Conservation (phyloP, 2,888 invertebrate species). For the Germaria angustata region DNA sequence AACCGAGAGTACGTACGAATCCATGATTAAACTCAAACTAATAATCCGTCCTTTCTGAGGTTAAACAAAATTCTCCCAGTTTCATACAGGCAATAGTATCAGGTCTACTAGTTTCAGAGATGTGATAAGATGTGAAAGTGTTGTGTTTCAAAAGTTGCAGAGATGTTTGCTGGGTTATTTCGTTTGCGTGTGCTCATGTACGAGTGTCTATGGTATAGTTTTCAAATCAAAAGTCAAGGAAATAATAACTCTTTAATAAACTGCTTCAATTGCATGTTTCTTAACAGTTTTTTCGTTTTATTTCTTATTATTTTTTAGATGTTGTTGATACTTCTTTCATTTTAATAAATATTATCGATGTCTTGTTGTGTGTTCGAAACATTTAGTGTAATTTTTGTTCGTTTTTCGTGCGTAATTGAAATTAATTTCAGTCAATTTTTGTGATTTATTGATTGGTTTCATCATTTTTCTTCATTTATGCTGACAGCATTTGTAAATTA, state of each 20-base stretch:
- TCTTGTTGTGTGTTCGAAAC: constrained; percentile 54
- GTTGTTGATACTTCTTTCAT: constrained; percentile 34
- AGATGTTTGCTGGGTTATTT: constrained; percentile 2
- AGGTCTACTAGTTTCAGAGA: too few relatives aligned
- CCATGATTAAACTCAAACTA: too few relatives aligned
- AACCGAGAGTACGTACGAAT: too few relatives aligned
- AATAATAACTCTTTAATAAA: constrained; percentile 60
- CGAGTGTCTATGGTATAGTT: neutral
- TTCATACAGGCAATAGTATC: too few relatives aligned
- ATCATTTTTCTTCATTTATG: constrained; percentile 70
- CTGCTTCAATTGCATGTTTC: constrained; percentile 66
- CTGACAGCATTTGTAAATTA: constrained; percentile 67
- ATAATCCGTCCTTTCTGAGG: too few relatives aligned
- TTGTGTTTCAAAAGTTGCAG: too few relatives aligned
- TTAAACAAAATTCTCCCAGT: too few relatives aligned
- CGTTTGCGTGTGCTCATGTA: constrained; percentile 21
- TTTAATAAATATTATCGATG: constrained; percentile 42
- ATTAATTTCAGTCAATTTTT: constrained; percentile 69
- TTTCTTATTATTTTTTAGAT: constrained; percentile 3
- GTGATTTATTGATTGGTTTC: constrained; percentile 70
- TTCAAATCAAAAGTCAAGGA: constrained; percentile 43
- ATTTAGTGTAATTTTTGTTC: constrained; percentile 51
- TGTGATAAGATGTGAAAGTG: too few relatives aligned
- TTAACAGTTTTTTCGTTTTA: constrained; percentile 37
- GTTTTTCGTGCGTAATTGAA: constrained; percentile 67